Evolutionary conservation across 2,797 vertebrate genomes (phyloP).

Genomic region (Saxicola maurus): DNA sequence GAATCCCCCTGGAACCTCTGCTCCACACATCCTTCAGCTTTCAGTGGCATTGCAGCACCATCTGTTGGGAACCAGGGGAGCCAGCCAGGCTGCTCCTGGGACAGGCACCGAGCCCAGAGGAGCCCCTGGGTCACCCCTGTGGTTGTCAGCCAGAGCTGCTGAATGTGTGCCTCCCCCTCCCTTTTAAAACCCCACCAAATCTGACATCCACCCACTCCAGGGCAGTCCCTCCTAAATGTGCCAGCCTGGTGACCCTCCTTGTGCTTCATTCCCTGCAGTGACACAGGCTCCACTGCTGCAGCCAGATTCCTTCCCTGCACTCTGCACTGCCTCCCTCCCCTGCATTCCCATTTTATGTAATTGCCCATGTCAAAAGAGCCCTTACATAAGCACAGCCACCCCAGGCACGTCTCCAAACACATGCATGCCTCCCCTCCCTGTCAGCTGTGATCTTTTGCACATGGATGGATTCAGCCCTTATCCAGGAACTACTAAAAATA

Average conservation of each 20-base stretch:
- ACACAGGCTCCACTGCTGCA: not conserved
- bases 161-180: rapidly evolving
- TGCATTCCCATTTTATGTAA: conserved; percentile 43
- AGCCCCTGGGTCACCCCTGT: rapidly evolving
- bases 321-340: not conserved
- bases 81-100: not conserved
- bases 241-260: not conserved
- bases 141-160: not conserved
- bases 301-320: not conserved
- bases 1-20: rapidly evolving
- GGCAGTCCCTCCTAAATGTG: not conserved
- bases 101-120: rapidly evolving
- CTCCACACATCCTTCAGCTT: rapidly evolving
- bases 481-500: conserved; percentile 31
- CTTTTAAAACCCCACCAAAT: not conserved
- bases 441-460: conserved; percentile 60
- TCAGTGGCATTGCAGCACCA: not conserved
- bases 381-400: conserved; percentile 62
- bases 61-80: not conserved
- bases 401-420: conserved; percentile 41
- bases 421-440: conserved; percentile 38
- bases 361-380: conserved; percentile 2
- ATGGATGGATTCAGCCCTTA: conserved; percentile 28
- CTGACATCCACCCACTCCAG: no score
- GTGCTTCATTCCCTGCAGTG: not conserved